Percentiles rank a stretch among this genome's conserved stretches.
These are phyloP conservation scores for Hephaestus fuliginosus DNA, from an alignment of 2,797 vertebrate genomes.

Conservation along the genomic window DNA sequence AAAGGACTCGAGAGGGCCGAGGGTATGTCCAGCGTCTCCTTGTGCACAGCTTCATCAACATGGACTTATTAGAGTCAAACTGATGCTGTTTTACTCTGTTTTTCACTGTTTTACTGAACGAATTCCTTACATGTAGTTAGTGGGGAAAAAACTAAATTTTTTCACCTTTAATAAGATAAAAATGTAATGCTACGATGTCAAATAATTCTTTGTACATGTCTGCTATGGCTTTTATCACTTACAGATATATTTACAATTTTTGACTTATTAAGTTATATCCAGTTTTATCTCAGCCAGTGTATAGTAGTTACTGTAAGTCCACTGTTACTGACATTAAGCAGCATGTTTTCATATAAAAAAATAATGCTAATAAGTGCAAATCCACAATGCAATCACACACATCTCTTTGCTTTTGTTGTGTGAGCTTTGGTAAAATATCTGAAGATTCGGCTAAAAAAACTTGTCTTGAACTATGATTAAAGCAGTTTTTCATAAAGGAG, in stretches of 20 bases:
- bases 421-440: too few species aligned
- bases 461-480: not conserved
- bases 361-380: not conserved
- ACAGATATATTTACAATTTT: not conserved
- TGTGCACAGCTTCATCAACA: conserved; percentile 34
- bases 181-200: not conserved
- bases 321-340: not conserved
- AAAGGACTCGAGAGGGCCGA: conserved; percentile 48
- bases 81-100: not conserved
- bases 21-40: conserved; percentile 45
- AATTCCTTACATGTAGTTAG: not conserved
- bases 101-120: not conserved
- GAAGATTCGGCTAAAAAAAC: too few species aligned
- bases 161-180: too few species aligned
- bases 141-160: not conserved
- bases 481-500: not conserved
- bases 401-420: too few species aligned
- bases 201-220: not conserved
- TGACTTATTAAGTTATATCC: too few species aligned
- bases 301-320: too few species aligned
- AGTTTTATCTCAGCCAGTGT: not conserved
- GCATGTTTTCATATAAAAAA: not conserved
- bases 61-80: conserved; percentile 16
- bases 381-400: not conserved
- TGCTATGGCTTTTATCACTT: not conserved